phyloP scores from a whole-genome alignment of 2,888 invertebrate genomes.

The Eupithecia subumbrata region DNA sequence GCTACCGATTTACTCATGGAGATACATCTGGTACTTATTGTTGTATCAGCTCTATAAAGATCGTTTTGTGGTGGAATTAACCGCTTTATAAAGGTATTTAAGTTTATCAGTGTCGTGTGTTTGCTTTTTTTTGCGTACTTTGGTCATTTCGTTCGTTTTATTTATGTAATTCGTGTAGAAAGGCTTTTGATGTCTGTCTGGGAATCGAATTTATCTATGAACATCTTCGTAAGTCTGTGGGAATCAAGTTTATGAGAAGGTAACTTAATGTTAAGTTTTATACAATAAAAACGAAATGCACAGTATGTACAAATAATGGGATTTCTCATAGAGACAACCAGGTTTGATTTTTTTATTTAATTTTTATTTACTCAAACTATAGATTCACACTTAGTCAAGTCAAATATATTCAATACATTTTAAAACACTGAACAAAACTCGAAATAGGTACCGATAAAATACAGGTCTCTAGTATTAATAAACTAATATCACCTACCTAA shows the following conservation, averaged over 20 bases:
- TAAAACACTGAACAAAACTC: too few species aligned
- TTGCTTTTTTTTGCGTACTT: constrained; percentile 30
- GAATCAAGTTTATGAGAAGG: background rate
- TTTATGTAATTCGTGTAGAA: constrained; percentile 13
- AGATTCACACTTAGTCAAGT: too few species aligned
- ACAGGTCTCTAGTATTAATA: too few species aligned
- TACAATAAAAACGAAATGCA: background rate
- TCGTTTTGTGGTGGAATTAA: constrained; percentile 24
- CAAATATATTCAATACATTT: too few species aligned
- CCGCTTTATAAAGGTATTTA: constrained; percentile 22
- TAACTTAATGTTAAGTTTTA: background rate
- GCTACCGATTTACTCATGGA: constrained; percentile 23
- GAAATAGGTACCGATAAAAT: too few species aligned
- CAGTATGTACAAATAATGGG: background rate
- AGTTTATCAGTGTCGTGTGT: constrained; percentile 30
- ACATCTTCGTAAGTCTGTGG: background rate
- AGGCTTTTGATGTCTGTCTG: constrained; percentile 18
- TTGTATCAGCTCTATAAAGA: constrained; percentile 37
- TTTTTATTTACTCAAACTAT: too few species aligned
- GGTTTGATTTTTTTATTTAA: too few species aligned
- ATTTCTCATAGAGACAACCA: too few species aligned
- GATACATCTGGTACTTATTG: constrained; percentile 21
- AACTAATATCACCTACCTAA: too few species aligned
- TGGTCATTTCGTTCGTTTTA: constrained; percentile 8
- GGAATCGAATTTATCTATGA: background rate